A percentile compares a stretch with the other conserved stretches of the same genome.
Conservation (phyloP, 2,113 vertebrate species). For the Sapayoa aenigma region DNA sequence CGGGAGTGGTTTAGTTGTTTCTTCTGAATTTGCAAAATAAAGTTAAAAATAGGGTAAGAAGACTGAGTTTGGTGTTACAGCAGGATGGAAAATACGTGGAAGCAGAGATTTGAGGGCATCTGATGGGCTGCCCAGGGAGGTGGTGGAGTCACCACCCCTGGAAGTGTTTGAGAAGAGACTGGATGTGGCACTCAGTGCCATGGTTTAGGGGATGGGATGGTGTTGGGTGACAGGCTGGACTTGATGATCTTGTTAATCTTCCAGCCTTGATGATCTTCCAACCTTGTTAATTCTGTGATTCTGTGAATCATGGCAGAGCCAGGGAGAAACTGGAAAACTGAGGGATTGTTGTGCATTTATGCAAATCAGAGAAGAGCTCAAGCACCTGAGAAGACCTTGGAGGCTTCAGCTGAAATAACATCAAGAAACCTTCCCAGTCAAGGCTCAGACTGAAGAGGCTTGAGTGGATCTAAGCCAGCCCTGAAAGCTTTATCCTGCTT, state of each 20-base stretch:
- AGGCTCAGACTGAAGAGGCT: not conserved
- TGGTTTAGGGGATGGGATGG: no score
- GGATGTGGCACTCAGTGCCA: no score
- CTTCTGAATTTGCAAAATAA: rapidly evolving
- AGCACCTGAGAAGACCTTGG: not conserved
- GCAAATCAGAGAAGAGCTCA: not conserved
- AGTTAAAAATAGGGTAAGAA: rapidly evolving
- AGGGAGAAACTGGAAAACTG: rapidly evolving
- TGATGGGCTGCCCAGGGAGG: no score
- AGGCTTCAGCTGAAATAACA: not conserved
- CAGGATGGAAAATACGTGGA: rapidly evolving
- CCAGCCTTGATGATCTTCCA: no score
- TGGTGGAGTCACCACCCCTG: no score
- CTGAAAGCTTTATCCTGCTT: not conserved
- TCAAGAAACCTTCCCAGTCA: not conserved
- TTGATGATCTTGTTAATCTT: no score
- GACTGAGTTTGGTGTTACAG: rapidly evolving
- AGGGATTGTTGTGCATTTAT: not conserved
- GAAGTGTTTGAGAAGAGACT: no score
- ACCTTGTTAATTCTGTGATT: no score
- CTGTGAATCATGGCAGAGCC: not conserved
- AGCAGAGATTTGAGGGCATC: not conserved
- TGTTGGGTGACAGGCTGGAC: no score
- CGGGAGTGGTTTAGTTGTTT: not conserved
- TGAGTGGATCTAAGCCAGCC: not conserved